These are phyloP conservation scores for Ophion obscuratus DNA, from an alignment of 2,888 invertebrate genomes.

Conservation along the genomic window DNA sequence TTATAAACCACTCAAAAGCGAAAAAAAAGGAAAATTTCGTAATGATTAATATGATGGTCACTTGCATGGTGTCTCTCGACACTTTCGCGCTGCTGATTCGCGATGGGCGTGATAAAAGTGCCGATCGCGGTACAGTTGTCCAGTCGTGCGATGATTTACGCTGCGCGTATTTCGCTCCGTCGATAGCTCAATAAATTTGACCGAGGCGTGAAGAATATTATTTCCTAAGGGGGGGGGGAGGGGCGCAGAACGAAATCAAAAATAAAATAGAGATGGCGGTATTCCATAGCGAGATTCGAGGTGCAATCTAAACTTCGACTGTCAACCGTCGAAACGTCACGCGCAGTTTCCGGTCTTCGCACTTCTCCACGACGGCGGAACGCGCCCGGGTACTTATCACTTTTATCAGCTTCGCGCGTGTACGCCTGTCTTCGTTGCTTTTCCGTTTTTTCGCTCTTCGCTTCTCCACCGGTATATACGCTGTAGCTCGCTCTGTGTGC, in stretches of 20 bases:
- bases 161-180: too few relatives aligned
- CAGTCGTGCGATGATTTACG: too few relatives aligned
- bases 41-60: too few relatives aligned
- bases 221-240: conserved; percentile 9
- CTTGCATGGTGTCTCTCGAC: too few relatives aligned
- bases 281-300: conserved; percentile 41
- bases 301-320: conserved; percentile 66
- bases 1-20: neutral
- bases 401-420: conserved; percentile 39
- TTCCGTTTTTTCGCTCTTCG: conserved; percentile 8
- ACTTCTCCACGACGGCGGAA: conserved; percentile 21
- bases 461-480: neutral
- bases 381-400: conserved; percentile 50
- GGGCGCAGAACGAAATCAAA: conserved; percentile 5
- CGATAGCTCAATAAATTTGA: too few relatives aligned
- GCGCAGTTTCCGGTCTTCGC: conserved; percentile 60
- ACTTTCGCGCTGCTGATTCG: too few relatives aligned
- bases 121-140: too few relatives aligned
- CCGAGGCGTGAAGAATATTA: conserved; percentile 15
- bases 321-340: conserved; percentile 59
- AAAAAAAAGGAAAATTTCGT: too few relatives aligned
- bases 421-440: neutral
- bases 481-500: neutral
- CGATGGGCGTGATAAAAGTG: too few relatives aligned
- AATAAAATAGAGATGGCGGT: conserved; percentile 24